phyloP scores from a whole-genome alignment of 2,113 vertebrate genomes.

The Mystacornis crossleyi region DNA sequence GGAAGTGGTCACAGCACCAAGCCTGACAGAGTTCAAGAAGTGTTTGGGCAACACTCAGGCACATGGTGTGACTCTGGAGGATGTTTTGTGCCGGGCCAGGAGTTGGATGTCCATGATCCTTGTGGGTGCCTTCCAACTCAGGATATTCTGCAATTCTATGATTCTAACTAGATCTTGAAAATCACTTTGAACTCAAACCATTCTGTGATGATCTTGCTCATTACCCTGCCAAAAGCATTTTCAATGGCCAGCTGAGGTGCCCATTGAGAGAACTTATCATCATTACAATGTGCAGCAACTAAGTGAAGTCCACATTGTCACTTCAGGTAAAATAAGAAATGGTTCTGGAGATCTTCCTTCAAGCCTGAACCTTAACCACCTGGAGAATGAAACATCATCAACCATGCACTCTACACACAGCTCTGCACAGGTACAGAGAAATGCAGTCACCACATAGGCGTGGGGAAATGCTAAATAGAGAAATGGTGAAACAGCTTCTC shows the following conservation, averaged over 20 bases:
- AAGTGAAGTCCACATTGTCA: neutral
- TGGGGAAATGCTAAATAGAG: neutral
- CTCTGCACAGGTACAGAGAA: neutral
- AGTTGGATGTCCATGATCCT: neutral
- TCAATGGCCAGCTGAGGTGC: neutral
- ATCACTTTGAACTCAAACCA: neutral
- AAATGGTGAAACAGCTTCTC: neutral
- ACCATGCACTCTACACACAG: accelerated
- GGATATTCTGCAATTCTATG: neutral
- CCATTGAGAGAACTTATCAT: neutral
- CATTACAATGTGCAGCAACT: neutral
- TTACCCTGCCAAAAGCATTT: neutral
- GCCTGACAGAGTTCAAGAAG: neutral
- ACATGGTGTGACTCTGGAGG: neutral
- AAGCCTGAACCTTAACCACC: neutral
- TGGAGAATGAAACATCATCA: neutral
- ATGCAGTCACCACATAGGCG: accelerated
- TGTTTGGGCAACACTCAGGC: neutral
- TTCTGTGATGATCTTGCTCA: neutral
- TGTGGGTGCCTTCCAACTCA: neutral
- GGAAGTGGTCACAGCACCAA: neutral
- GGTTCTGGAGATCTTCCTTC: neutral
- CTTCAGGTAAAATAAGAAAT: neutral
- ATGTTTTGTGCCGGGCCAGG: neutral
- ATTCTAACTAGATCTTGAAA: neutral